These are phyloP conservation scores for Anoplophora glabripennis DNA, from an alignment of 1,140 invertebrate species.

Conservation along the genomic window DNA sequence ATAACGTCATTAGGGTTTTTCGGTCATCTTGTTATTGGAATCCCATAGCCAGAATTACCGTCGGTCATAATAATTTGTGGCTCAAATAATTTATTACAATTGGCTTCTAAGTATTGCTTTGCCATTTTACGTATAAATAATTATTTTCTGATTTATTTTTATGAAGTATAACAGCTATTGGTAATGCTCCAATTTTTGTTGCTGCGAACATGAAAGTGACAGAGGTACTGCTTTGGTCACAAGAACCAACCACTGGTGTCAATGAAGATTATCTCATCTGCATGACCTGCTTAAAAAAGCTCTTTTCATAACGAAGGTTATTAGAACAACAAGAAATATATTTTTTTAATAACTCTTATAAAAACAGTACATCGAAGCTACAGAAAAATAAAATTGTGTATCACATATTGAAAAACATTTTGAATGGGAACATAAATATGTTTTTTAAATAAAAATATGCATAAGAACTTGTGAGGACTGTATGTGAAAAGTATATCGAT, in stretches of 20 bases:
- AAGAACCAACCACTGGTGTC: slow-evolving; percentile 22
- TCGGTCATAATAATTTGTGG: slow-evolving; percentile 14
- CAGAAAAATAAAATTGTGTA: too few species aligned
- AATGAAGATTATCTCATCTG: slow-evolving; percentile 17
- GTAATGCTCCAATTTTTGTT: slow-evolving; percentile 1
- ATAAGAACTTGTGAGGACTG: too few species aligned
- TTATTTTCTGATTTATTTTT: background rate
- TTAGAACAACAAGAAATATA: slow-evolving; percentile 8
- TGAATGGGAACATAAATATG: too few species aligned
- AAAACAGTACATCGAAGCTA: too few species aligned
- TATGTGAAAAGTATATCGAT: too few species aligned
- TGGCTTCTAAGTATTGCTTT: background rate
- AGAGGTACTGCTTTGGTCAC: slow-evolving; percentile 19
- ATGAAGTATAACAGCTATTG: slow-evolving; percentile 7
- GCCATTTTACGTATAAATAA: background rate
- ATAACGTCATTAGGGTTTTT: slow-evolving; percentile 6
- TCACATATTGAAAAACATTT: too few species aligned
- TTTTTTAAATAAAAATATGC: too few species aligned
- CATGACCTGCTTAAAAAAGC: slow-evolving; percentile 1
- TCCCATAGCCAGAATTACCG: background rate
- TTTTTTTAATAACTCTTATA: too few species aligned
- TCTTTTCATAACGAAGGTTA: slow-evolving; percentile 10
- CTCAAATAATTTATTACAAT: background rate
- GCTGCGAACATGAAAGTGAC: slow-evolving; percentile 20
- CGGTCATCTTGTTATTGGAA: background rate